Base-by-base conservation (phyloP, 2,797 vertebrate genomes). In the Setipinna tenuifilis region DNA sequence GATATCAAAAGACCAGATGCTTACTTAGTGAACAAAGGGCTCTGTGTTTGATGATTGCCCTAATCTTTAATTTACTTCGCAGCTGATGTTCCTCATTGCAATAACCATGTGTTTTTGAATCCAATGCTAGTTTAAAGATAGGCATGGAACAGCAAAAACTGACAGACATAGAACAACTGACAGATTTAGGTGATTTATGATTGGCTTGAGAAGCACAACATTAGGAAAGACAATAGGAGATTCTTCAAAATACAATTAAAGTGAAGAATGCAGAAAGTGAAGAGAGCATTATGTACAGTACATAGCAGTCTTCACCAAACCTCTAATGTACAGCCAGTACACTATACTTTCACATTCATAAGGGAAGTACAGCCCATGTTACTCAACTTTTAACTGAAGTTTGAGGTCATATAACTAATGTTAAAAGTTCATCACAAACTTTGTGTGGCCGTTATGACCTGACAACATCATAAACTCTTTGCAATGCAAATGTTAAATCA, bases 1-100 rank as follows among this genome's bases (percentile, higher is more conserved):
- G 35, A 93, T 88, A 91, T 94, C 86, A 92, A 91, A 91, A 92
- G 91, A 89, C 89, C 93, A 93, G 93, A 92, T 92, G 93, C 91
- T 87, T 90, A 89, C 89, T 89, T 88, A 93, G 90, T 88, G 89
- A 90, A 88, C 88, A 87, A 90, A 87, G 83, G 78, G 83, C 84
- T 90, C 88, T 92, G 89, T 89, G 90, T 86, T 83, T 81, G 83
- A 85, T 87, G 78, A 84, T 83, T n/a, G 19, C 19, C 9, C 6
- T 23, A 14, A 81, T 88, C 84, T 83, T 90, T 31, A 17, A 19
- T 48, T 65, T 84, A 78, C 48, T 44, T 50, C n/a, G 62, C 23
- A 85, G 31, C 54, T 81, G 48, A 85, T 78, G 31, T 44, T 78
- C 71, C 6, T 44, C 17, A 44, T 78, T 44, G 4, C 12, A 71